Percentiles rank a stretch among this genome's conserved stretches.
Evolutionary conservation across 2,888 invertebrate genomes (phyloP).

Genomic region (Xanthorhoe spadicearia): DNA sequence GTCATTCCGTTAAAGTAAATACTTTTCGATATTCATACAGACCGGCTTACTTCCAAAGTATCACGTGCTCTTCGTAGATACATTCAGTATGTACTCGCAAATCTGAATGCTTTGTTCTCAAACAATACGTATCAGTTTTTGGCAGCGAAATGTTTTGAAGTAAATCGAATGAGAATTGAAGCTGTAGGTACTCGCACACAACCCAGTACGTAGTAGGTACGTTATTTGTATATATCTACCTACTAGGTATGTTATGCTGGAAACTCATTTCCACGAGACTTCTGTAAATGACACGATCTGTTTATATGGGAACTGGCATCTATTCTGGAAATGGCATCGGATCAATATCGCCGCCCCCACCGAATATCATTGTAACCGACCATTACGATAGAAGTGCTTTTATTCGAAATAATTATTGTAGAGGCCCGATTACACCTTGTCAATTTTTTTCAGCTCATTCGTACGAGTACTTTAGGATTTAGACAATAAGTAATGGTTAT

Average conservation of each 20-base stretch:
- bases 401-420: too few species aligned
- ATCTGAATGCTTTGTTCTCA: not conserved
- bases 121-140: conserved; percentile 2
- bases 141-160: conserved; percentile 10
- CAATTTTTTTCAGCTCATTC: too few species aligned
- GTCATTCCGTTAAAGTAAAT: not conserved
- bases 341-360: too few species aligned
- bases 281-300: conserved; percentile 33
- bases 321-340: conserved; percentile 43
- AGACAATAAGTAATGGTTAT: too few species aligned
- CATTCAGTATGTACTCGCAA: not conserved
- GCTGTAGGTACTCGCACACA: not conserved
- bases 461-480: too few species aligned
- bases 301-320: conserved; percentile 35
- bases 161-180: not conserved
- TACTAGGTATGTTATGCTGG: conserved; percentile 2
- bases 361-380: too few species aligned
- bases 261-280: conserved; percentile 32
- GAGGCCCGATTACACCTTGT: too few species aligned
- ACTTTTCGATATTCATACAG: not conserved
- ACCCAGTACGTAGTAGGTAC: not conserved
- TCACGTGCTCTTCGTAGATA: not conserved
- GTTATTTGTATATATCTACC: not conserved
- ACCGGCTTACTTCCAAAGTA: not conserved
- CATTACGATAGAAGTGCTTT: too few species aligned